Evolutionary conservation across 2,113 vertebrate genomes (phyloP).

Genomic region (Sarotherodon lohbergeri): DNA sequence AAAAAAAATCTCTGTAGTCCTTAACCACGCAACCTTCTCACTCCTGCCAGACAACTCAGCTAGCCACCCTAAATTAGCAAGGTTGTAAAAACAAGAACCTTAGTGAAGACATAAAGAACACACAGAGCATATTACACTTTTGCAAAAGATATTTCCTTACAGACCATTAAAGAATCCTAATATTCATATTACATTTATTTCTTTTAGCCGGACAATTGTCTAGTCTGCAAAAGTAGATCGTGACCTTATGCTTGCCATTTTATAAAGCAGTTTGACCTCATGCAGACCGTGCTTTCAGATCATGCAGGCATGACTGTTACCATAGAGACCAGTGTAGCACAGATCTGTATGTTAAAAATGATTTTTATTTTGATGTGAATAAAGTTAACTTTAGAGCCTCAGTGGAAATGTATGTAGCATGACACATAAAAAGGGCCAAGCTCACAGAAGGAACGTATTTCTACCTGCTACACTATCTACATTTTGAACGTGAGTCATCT

Average conservation of each 20-base stretch:
- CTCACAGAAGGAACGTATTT: background rate
- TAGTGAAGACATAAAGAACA: background rate
- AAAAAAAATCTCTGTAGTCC: constrained; percentile 50
- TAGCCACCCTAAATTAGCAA: constrained; percentile 15
- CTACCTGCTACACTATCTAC: background rate
- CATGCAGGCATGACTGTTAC: background rate
- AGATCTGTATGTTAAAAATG: background rate
- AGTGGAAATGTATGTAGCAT: background rate
- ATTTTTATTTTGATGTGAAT: background rate
- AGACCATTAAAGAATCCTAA: background rate
- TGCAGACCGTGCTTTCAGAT: background rate
- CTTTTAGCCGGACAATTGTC: background rate
- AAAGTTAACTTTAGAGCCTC: background rate
- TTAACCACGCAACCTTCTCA: constrained; percentile 25
- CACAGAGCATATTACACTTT: background rate
- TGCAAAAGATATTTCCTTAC: background rate
- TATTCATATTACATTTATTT: background rate
- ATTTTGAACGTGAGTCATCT: background rate
- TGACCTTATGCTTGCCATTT: background rate
- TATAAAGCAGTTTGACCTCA: background rate
- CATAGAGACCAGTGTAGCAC: background rate
- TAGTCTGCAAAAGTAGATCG: background rate
- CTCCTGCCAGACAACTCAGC: constrained; percentile 16
- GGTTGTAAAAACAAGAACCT: constrained; percentile 13
- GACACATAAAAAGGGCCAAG: background rate